phyloP scores from a whole-genome alignment of 1,140 invertebrate species.

The Magallana gigas region DNA sequence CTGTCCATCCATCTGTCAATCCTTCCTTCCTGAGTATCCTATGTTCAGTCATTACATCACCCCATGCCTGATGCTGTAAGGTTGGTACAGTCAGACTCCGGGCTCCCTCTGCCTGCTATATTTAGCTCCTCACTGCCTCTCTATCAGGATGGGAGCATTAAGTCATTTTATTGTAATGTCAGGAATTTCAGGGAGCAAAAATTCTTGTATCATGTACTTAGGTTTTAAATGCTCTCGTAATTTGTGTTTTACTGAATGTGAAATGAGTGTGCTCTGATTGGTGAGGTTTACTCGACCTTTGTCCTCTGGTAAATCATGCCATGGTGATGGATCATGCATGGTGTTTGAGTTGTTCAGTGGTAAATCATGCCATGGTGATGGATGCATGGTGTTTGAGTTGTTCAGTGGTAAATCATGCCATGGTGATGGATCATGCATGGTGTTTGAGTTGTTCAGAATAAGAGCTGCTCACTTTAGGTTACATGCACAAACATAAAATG shows the following conservation, averaged over 20 bases:
- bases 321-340: not conserved
- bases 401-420: too few species aligned
- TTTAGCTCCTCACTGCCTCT: conserved; percentile 2
- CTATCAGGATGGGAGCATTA: conserved; percentile 17
- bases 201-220: not conserved
- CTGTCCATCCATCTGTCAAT: not conserved
- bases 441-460: not conserved
- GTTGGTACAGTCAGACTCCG: not conserved
- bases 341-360: not conserved
- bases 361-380: not conserved
- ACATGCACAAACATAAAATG: too few species aligned
- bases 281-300: too few species aligned
- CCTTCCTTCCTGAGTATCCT: not conserved
- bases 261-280: too few species aligned
- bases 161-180: conserved; percentile 30
- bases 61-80: not conserved
- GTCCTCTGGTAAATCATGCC: too few species aligned
- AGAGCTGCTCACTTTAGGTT: not conserved
- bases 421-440: not conserved
- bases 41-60: not conserved
- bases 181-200: conserved; percentile 21
- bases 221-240: too few species aligned
- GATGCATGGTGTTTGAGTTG: not conserved
- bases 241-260: too few species aligned
- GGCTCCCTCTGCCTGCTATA: not conserved